Base-by-base conservation (phyloP, 2,888 invertebrate species). In the Pammene fasciana region DNA sequence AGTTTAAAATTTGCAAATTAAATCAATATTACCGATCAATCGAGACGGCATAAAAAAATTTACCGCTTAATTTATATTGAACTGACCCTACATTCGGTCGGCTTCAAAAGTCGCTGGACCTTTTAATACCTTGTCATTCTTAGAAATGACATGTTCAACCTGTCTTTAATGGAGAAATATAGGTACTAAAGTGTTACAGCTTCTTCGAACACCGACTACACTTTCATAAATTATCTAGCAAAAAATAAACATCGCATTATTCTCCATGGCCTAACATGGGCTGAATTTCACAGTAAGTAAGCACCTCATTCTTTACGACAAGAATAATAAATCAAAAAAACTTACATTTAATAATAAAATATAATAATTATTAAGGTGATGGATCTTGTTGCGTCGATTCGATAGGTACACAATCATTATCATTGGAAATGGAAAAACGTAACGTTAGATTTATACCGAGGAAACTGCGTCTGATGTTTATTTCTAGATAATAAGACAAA, bases 301-400 rank as follows among this genome's bases (percentile, higher is more conserved):
- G 90, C 90, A 89, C 90, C 89, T 86, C 80, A 79, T 82, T 74
- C 79, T 75, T 80, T 79, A 78, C 81, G 64, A 87, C 81, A 85
- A 84, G 81, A 85, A 82, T 81, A 79, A 75, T 73, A 75, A 73
- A 45, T 64, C 55, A 64, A 74, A 79, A n/a, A 76, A 75, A 34
- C 60, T 70, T 60, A 70, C 54, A 65, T 34, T 68, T 65, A 59
- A 70, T 13, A 70, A 50, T 59, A 52, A 59, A 65, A 52, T 26
- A 65, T 48, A 65, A 55, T 65, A 48, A 54, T 55, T 68, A 59
- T 55, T 45, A 67, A 71, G 59, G 61, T 52, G 57, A 57, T 59
- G 56, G 45, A 67, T 64, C 64, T 64, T 64, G 59, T 64, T 48
- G 56, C 56, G 56, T 56, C 56, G 36, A 14, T 34, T 26, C 26